These are phyloP conservation scores for Machimus rusticus DNA, from an alignment of 2,888 invertebrate species.

Conservation along the genomic window DNA sequence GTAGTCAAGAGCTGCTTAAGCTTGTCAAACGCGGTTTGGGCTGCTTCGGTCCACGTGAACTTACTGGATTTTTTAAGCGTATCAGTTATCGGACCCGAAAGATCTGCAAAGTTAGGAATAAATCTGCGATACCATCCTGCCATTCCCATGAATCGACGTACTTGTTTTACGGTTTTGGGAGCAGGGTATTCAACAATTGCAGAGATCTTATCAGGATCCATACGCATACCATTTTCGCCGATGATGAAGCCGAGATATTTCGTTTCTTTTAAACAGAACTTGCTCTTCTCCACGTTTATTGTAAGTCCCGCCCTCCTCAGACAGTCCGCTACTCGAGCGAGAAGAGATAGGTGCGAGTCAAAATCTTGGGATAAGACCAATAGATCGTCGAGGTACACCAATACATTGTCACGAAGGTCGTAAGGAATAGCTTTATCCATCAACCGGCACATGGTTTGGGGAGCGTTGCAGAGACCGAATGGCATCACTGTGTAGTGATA, in stretches of 20 bases:
- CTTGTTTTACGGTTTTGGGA: not conserved
- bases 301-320: too few relatives aligned
- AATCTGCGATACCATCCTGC: not conserved
- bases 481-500: not conserved
- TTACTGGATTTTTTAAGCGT: not conserved
- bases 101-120: not conserved
- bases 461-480: not conserved
- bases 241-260: too few relatives aligned
- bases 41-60: not conserved
- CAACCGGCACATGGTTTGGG: too few relatives aligned
- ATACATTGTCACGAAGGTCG: not conserved
- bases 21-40: not conserved
- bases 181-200: not conserved
- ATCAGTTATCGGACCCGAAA: not conserved
- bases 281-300: too few relatives aligned
- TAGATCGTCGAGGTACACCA: not conserved
- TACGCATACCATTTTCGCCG: too few relatives aligned
- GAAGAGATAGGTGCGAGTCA: too few relatives aligned
- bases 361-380: not conserved
- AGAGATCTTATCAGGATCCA: too few relatives aligned
- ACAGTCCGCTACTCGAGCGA: too few relatives aligned
- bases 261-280: too few relatives aligned
- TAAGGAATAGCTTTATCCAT: too few relatives aligned
- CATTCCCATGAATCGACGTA: not conserved
- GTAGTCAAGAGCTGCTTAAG: not conserved